Evolutionary conservation across 2,113 vertebrate species (phyloP).

Genomic region (Hippocampus guttulatus): DNA sequence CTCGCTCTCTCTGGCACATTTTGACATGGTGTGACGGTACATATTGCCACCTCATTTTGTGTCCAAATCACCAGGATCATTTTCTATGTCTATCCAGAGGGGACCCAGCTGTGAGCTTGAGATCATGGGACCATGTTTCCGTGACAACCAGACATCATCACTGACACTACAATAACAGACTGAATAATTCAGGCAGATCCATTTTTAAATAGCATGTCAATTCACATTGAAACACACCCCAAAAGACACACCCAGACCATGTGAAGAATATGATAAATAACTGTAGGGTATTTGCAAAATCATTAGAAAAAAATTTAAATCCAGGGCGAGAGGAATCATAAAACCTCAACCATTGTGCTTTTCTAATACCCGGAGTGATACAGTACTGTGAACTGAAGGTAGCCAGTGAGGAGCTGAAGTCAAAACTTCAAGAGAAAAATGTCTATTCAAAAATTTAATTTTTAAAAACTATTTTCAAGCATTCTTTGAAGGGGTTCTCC

Average conservation of each 20-base stretch:
- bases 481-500: no score
- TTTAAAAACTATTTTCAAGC: no score
- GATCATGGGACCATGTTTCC: conserved; percentile 64
- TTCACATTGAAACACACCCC: conserved; percentile 62
- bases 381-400: no score
- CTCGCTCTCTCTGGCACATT: not conserved
- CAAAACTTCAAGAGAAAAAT: no score
- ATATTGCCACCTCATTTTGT: conserved; percentile 36
- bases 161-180: conserved; percentile 70
- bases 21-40: conserved; percentile 25
- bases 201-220: conserved; percentile 72
- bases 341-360: not conserved
- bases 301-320: no score
- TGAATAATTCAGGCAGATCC: conserved; percentile 74
- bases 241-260: conserved; percentile 45
- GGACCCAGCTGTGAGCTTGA: conserved; percentile 51
- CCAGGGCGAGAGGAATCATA: not conserved
- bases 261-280: conserved; percentile 9
- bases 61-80: conserved; percentile 28
- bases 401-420: no score
- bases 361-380: not conserved
- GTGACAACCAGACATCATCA: conserved; percentile 68
- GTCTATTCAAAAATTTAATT: no score
- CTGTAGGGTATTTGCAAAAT: not conserved
- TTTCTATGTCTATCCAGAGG: conserved; percentile 18